These are phyloP conservation scores for Craniophora ligustri DNA, from an alignment of 2,888 invertebrate species.

Conservation along the genomic window DNA sequence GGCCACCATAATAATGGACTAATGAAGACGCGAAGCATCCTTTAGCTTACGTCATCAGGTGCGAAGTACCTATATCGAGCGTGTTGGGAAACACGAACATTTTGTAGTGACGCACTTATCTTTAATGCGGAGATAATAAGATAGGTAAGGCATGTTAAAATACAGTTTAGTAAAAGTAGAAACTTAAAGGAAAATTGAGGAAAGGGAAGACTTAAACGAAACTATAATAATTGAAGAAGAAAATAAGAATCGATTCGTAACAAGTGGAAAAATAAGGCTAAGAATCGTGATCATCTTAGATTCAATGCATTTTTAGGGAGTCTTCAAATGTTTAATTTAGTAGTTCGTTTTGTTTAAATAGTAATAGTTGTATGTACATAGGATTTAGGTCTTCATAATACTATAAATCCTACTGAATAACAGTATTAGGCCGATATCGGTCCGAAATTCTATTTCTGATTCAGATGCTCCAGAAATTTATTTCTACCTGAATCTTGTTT, in stretches of 20 bases:
- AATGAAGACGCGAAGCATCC: constrained; percentile 10
- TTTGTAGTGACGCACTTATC: constrained; percentile 40
- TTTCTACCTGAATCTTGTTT: constrained; percentile 18
- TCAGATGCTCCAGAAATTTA: constrained; percentile 12
- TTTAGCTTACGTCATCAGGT: constrained; percentile 18
- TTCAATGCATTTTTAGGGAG: too few relatives aligned
- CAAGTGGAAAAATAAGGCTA: too few relatives aligned
- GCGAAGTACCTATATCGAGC: constrained; percentile 10
- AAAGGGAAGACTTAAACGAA: too few relatives aligned
- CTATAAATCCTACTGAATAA: neutral
- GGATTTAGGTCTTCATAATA: constrained; percentile 2
- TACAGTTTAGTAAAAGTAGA: constrained; percentile 9
- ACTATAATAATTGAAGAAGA: too few relatives aligned
- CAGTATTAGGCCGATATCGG: constrained; percentile 19
- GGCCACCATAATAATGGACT: constrained; percentile 10
- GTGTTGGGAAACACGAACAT: constrained; percentile 24
- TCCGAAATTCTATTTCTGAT: constrained; percentile 21
- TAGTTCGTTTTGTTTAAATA: neutral
- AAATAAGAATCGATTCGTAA: too few relatives aligned
- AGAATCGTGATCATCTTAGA: too few relatives aligned
- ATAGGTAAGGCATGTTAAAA: constrained; percentile 36
- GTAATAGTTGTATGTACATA: neutral
- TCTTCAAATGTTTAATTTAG: too few relatives aligned
- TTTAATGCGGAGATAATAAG: constrained; percentile 31
- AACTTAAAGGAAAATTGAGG: neutral